These are phyloP conservation scores for Alfaro cultratus DNA, from an alignment of 2,797 vertebrate genomes.

Conservation along the genomic window DNA sequence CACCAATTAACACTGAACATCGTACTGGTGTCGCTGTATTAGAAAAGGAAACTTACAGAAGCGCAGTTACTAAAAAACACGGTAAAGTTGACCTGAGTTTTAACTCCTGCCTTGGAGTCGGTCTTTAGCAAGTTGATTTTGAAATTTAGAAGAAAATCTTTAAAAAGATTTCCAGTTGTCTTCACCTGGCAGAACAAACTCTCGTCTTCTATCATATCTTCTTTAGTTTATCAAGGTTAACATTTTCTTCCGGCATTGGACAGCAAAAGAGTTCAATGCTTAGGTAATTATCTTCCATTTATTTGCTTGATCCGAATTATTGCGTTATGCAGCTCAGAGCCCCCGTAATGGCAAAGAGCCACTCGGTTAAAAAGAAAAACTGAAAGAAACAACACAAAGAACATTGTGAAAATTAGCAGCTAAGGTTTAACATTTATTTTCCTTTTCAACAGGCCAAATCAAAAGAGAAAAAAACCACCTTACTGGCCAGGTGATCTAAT, in stretches of 20 bases:
- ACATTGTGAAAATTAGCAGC: not conserved
- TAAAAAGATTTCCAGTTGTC: not conserved
- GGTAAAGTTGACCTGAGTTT: not conserved
- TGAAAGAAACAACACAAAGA: not conserved
- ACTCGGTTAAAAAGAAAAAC: not conserved
- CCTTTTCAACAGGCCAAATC: not conserved
- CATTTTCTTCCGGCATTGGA: not conserved
- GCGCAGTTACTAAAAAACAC: no score
- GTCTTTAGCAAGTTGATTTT: not conserved
- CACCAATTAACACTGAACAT: not conserved
- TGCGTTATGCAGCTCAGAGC: not conserved
- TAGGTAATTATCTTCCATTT: not conserved
- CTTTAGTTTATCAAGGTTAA: not conserved
- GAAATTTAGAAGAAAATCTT: not conserved
- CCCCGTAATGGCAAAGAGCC: not conserved
- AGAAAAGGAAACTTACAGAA: not conserved
- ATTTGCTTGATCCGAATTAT: not conserved
- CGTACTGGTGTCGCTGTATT: not conserved
- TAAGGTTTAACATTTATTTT: not conserved
- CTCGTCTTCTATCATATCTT: not conserved
- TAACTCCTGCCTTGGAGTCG: not conserved
- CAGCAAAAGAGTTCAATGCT: not conserved
- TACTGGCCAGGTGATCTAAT: not conserved
- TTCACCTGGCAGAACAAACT: not conserved
- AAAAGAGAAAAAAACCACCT: not conserved